Evolutionary conservation across 2,888 invertebrate species (phyloP), one percentile per base, ranked within the genome.

Genomic region (Drosophila austrosaltans): DNA sequence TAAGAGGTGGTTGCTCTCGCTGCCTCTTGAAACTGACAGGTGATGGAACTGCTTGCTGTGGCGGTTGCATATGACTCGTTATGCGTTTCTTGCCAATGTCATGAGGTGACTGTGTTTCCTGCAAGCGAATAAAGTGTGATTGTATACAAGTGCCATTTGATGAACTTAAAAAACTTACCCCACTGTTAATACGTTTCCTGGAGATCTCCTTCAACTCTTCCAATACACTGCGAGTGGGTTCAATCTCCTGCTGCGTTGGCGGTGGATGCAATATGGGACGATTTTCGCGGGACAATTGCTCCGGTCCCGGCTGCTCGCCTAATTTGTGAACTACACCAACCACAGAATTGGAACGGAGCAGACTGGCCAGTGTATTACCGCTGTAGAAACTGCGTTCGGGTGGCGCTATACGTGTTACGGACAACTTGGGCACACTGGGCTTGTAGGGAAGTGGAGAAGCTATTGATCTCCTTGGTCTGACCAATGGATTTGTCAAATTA

Each of bases 201-300:
- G 94, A 94, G 60, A 94, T 94, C 87, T 94, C 94, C 75, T 93
- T 94, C 0, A 94, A 82, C 12, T 93, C 94, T 82, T 94, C 94
- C 40, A 94, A 84, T 3, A 94, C 94, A 84, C 93, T 94, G 62
- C 93, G 91, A 1, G 93, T 93, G 2, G 92, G 92, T 59, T 93
- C 93, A 61, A 87, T 90, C 59, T 91, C 92, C 0, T 90, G 89
- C 30, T 91, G 88, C 3, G 90, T 87, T 25, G 90, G 85, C 2
- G 89, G 90, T 5, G 91, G 91, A 71, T 91, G 91, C 58, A 91
- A 25, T 59, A 91, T 92, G 1, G 92, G 92, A 2, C 91, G 77
- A 83, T 92, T 92, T 53, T 92, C 92, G 1, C 90, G 77, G 0
- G 90, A 90, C 30, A 91, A 66, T 63, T 91, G 89, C 16, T 92